Base-by-base conservation (phyloP, 2,797 vertebrate species). In the Sternarchorhynchus goeldii region DNA sequence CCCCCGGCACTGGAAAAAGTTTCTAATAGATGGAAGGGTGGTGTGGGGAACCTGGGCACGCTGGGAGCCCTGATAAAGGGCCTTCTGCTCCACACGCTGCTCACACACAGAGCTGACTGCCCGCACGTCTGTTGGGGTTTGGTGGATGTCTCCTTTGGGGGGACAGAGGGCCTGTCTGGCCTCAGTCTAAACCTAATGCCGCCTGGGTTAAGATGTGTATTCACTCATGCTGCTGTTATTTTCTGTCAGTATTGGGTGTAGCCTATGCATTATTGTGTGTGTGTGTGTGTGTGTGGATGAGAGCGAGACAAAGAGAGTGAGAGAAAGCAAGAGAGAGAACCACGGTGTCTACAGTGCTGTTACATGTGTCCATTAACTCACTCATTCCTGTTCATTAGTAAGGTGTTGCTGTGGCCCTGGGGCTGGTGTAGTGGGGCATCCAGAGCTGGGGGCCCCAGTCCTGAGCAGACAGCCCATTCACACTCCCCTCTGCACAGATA, bases 1-100 rank as follows among this genome's bases (percentile, higher is more conserved):
- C 71, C 83, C 76, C 77, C 39, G 66, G 64, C 67, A n/a, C 73
- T 84, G 85, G 80, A 81, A 80, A 85, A 78, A 78, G 50, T 20
- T 76, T 79, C 45, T 67, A 75, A 83, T 74, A 57, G 60, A 67
- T 66, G 34, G 60, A 56, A 50, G 6, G 16, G 2, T 75, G 56
- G 58, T 29, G 68, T 18, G 45, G 18, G 25, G 58, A 39, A 64
- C 74, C 56, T 68, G 39, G 8, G 63, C 31, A 73, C 58, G 53
- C 67, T 73, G 36, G 34, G 41, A 74, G 55, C 34, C 74, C 65
- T 58, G 71, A 74, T 77, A 74, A 66, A 73, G 72, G 66, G 14
- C 55, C 18, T 12, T 50, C 31, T 60, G 31, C 21, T 20, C 66
- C 8, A 59, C 34, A 50, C 8, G 14, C n/a, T 32, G 58, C 16